Evolutionary conservation across 2,888 invertebrate species (phyloP).

Genomic region (Drosophila birchii): DNA sequence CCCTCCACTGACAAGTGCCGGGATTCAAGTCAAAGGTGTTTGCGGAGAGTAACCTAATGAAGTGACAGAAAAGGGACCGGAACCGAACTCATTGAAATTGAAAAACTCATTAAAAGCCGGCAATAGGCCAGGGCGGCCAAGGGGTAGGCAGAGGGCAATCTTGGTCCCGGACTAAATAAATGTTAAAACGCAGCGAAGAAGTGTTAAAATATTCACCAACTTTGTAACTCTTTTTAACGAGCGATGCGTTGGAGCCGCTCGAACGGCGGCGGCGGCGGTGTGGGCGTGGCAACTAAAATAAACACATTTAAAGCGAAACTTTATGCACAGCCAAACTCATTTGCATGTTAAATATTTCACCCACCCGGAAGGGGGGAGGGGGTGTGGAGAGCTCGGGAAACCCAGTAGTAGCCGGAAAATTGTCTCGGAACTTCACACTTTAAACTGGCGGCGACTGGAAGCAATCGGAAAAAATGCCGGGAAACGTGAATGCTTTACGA

Average conservation of each 20-base stretch:
- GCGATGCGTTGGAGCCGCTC: conserved; percentile 45
- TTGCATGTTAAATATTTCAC: conserved; percentile 78
- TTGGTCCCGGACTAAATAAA: conserved; percentile 69
- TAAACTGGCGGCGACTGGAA: conserved; percentile 54
- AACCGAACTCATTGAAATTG: conserved; percentile 56
- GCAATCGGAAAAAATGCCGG: conserved; percentile 41
- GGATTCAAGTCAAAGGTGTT: conserved; percentile 29
- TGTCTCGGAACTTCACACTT: conserved; percentile 73
- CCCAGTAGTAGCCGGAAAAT: conserved; percentile 46
- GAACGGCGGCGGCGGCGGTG: not conserved
- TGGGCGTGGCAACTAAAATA: conserved; percentile 76
- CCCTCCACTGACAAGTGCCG: conserved; percentile 13
- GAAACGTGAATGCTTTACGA: conserved; percentile 61
- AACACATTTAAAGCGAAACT: conserved; percentile 79
- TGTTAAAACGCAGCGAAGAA: conserved; percentile 73
- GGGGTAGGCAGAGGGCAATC: conserved; percentile 21
- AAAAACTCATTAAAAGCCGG: conserved; percentile 67
- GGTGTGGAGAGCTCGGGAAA: conserved; percentile 3
- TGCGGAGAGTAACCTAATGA: conserved; percentile 39
- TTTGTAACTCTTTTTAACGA: conserved; percentile 80
- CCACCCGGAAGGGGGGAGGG: conserved; percentile 28
- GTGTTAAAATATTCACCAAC: conserved; percentile 80
- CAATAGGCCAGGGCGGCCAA: conserved; percentile 6
- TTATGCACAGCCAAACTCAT: conserved; percentile 80
- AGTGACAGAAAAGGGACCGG: conserved; percentile 41